Evolutionary conservation across 30 jellyfish, hydroid and myxozoan species (phyloP), one percentile per base, ranked within the genome.

Genomic region (Sanderia malayensis): DNA sequence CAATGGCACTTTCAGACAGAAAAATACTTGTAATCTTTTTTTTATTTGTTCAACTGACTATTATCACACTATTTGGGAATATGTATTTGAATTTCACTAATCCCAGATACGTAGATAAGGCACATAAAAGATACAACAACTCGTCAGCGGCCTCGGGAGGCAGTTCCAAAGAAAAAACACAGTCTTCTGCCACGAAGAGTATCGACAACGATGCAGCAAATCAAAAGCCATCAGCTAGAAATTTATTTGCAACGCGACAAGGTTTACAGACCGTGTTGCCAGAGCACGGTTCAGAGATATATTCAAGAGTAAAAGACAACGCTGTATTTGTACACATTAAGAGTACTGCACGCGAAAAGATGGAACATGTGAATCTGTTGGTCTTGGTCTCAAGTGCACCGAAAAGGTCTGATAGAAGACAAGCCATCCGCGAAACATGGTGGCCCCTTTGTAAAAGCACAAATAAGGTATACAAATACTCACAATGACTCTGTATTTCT

Each of bases 381-480:
- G 6, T 37, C 31, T 10, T 69, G 1, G 68, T 69, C 4, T 69
- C 81, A 47, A 18, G 58, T 30, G 81, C 81, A 11, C 81, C 81
- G 1, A 69, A 31, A 31, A 37, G 81, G 55, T 10, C n/a, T 0
- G 81, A 69, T 19, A 69, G 81, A 26, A 69, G 81, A 34, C 21
- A 31, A 10, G 74, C 81, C 10, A 69, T 69, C 41, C 74, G 81
- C 25, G 81, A 69, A 22, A 69, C 81, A 20, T 69, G 81, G 81
- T 69, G 81, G 81, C 31, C 71, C 1, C 68, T 28, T 37, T 69
- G 81, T 32, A 69, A 69, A 37, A n/a, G 34, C 17, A 30, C 81
- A 37, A 41, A 26, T 1, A 69, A 19, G 68, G 81, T 69, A 69
- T 10, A 75, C 13, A n/a, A n/a, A n/a, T n/a, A n/a, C n/a, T n/a